Base-by-base conservation (phyloP, 1,140 invertebrate genomes). In the Steinernema feltiae region DNA sequence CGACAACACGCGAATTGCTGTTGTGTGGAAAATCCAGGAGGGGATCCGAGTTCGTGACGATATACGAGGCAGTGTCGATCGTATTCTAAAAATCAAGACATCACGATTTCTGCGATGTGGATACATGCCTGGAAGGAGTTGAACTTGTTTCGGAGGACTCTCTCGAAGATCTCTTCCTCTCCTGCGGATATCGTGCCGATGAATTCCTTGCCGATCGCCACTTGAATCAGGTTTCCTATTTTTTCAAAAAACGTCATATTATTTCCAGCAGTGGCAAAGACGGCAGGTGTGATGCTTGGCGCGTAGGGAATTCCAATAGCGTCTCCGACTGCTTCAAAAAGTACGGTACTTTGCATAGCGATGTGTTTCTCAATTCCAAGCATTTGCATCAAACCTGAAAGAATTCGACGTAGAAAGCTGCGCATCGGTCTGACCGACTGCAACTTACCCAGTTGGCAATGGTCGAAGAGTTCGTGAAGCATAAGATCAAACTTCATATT, bases 41-140 rank as follows among this genome's bases (percentile, higher is more conserved):
- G 0, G 78, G 78, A 71, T 79, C 78, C 21, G 78, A 74, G 30
- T 79, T 79, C 0, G 72, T 63, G 30, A 77, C 74, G 70, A 74
- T 48, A 31, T 69, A 74, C 3, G 78, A 53, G 27, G 70, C 46
- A 30, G 73, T 70, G n/a, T 24, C 63, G 0, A 78, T 53, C 0
- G 71, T 41, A 15, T 79, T 41, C 78, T 79, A 30, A 24, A 71
- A 77, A n/a, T n/a, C n/a, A n/a, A n/a, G n/a, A n/a, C n/a, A n/a
- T n/a, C n/a, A n/a, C n/a, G n/a, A n/a, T n/a, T n/a, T n/a, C n/a
- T n/a, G n/a, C n/a, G n/a, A n/a, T n/a, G n/a, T n/a, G n/a, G n/a
- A n/a, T n/a, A n/a, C n/a, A n/a, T n/a, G n/a, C 53, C 53, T 63
- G 53, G 24, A 63, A 63, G 12, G 53, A 27, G 3, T n/a, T 21